phyloP scores from a whole-genome alignment of 2,888 invertebrate genomes.

The Drosophila stalkeri region DNA sequence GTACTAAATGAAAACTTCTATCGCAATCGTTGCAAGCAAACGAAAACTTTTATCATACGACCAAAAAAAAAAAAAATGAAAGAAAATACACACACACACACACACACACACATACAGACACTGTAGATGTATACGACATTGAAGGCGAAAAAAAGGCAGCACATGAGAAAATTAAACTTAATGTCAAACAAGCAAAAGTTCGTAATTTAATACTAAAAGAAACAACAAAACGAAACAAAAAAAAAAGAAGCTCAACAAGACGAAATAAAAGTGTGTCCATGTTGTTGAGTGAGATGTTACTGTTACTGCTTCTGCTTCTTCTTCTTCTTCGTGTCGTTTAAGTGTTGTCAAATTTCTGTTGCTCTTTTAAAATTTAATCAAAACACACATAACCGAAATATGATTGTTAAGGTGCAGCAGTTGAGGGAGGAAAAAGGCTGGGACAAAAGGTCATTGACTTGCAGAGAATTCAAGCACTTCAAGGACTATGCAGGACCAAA shows the following conservation, averaged over 20 bases:
- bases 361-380: conserved; percentile 52
- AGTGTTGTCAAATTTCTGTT: conserved; percentile 21
- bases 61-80: conserved; percentile 1
- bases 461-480: conserved; percentile 13
- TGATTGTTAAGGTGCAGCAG: conserved; percentile 42
- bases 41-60: conserved; percentile 55
- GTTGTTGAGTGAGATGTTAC: conserved; percentile 20
- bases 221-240: conserved; percentile 3
- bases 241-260: neutral
- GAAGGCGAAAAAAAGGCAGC: conserved; percentile 29
- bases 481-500: conserved; percentile 26
- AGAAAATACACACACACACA: conserved; percentile 20
- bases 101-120: conserved; percentile 10
- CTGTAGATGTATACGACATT: conserved; percentile 27
- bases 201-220: conserved; percentile 57
- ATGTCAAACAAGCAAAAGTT: conserved; percentile 63
- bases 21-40: conserved; percentile 46
- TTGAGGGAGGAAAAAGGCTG: neutral
- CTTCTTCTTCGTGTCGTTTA: conserved; percentile 10
- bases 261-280: conserved; percentile 36
- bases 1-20: conserved; percentile 59
- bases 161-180: conserved; percentile 59
- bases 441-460: neutral
- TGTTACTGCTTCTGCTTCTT: conserved; percentile 12
- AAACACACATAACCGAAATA: conserved; percentile 45